Conservation (phyloP, 2,113 vertebrate genomes). For the Daphoenositta chrysoptera region DNA sequence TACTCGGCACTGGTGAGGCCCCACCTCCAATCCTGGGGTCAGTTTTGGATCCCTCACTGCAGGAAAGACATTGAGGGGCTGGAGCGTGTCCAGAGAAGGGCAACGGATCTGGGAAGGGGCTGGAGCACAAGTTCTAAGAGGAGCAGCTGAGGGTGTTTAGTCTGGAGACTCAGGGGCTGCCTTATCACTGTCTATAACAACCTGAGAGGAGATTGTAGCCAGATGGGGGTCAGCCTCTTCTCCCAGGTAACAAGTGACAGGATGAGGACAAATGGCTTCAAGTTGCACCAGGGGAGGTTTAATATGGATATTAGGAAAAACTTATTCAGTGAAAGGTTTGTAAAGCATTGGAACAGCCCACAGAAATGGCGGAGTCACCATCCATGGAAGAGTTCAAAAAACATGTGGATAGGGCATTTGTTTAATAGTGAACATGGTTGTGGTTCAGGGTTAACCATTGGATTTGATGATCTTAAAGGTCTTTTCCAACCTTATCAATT, state of each 20-base stretch:
- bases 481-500: background rate
- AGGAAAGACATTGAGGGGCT: background rate
- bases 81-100: background rate
- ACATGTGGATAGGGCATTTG: background rate
- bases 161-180: background rate
- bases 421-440: background rate
- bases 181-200: background rate
- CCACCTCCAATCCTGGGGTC: rapidly evolving
- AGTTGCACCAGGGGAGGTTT: background rate
- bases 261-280: background rate
- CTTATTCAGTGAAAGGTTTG: background rate
- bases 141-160: background rate
- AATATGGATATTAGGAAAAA: background rate
- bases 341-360: background rate
- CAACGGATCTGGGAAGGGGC: rapidly evolving
- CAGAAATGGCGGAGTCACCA: background rate
- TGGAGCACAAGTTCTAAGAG: background rate
- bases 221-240: background rate
- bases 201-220: background rate
- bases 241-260: background rate
- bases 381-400: background rate
- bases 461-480: background rate
- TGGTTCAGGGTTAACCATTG: background rate
- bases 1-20: rapidly evolving
- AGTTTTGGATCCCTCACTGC: rapidly evolving